Evolutionary conservation across 1,140 invertebrate species (phyloP).

Genomic region (Nixonia krombeini): DNA sequence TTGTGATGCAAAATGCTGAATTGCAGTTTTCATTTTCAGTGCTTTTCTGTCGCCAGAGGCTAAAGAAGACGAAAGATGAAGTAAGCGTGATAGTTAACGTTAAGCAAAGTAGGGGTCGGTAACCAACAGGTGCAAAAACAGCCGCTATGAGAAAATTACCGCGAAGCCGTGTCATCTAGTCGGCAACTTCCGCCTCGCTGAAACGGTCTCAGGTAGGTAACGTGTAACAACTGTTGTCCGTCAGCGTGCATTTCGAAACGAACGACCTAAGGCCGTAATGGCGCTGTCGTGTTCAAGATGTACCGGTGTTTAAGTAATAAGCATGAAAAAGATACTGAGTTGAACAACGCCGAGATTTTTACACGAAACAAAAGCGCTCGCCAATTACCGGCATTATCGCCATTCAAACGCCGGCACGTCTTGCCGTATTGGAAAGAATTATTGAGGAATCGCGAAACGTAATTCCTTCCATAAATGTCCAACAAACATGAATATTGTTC

Average conservation of each 20-base stretch:
- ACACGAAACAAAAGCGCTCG: background rate
- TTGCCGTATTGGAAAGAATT: background rate
- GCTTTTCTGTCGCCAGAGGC: no score
- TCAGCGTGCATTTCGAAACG: conserved; percentile 29
- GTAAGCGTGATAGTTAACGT: no score
- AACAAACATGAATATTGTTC: no score
- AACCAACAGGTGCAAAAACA: conserved; percentile 55
- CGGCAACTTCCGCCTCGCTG: conserved; percentile 47
- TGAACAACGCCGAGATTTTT: background rate
- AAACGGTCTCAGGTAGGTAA: conserved; percentile 59
- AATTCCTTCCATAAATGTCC: no score
- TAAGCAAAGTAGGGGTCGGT: conserved; percentile 14
- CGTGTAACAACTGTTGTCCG: conserved; percentile 58
- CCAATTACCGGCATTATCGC: conserved; percentile 1
- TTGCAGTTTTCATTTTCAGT: no score
- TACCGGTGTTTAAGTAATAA: no score
- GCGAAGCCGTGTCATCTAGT: conserved; percentile 44
- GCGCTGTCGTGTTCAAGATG: conserved; percentile 9
- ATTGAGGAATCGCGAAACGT: no score
- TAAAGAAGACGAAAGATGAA: background rate
- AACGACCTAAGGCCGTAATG: conserved; percentile 22
- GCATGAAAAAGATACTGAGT: conserved; percentile 27
- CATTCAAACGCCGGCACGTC: background rate
- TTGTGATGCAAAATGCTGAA: no score
- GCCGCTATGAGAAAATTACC: conserved; percentile 46